Evolutionary conservation across 2,113 vertebrate species (phyloP).

Genomic region (Dolichallabes microphthalmus): DNA sequence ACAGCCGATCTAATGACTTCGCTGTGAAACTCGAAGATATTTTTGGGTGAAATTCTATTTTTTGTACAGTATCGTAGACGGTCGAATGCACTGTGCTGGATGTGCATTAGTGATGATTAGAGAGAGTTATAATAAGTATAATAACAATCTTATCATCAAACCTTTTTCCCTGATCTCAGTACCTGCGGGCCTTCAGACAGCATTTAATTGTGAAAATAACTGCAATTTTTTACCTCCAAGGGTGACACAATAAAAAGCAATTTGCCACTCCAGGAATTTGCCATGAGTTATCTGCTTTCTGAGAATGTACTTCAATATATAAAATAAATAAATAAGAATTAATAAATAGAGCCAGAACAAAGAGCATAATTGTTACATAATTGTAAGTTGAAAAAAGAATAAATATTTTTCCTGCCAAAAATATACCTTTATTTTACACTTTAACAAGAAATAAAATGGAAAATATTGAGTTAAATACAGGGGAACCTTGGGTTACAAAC

Average conservation of each 20-base stretch:
- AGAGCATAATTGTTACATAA: no score
- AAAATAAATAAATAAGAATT: neutral
- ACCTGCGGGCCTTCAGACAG: neutral
- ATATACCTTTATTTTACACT: no score
- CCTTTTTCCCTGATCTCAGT: neutral
- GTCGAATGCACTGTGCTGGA: no score
- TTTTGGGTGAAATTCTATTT: no score
- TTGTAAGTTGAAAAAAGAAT: no score
- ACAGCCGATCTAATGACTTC: neutral
- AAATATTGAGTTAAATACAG: no score
- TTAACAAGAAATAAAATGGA: no score
- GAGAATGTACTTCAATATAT: no score
- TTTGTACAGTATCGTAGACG: no score
- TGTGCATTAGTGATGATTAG: neutral
- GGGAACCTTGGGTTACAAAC: no score
- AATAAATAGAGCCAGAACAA: no score
- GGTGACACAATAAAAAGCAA: neutral
- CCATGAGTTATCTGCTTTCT: neutral
- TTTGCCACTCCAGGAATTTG: neutral
- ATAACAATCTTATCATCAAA: neutral
- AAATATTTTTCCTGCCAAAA: no score
- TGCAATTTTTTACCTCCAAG: neutral
- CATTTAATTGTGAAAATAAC: neutral
- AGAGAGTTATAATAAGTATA: neutral
- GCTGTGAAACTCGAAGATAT: neutral